phyloP scores from a whole-genome alignment of 1,140 invertebrate genomes.

The Mylabris phalerata region DNA sequence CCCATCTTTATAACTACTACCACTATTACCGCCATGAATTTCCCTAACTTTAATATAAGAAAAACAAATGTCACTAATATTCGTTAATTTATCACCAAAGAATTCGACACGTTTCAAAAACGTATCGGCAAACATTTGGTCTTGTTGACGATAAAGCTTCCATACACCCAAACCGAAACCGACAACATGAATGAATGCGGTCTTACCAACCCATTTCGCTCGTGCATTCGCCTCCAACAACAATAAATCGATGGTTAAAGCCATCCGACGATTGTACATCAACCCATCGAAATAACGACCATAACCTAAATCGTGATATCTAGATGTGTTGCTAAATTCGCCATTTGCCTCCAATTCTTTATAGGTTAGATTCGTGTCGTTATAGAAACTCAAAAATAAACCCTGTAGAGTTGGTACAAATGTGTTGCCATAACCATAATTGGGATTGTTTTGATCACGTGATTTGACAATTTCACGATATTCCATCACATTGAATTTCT shows the following conservation, averaged over 20 bases:
- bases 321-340: constrained; percentile 13
- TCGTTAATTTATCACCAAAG: constrained; percentile 31
- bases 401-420: constrained; percentile 29
- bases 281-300: constrained; percentile 33
- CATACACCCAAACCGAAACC: constrained; percentile 48
- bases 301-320: constrained; percentile 13
- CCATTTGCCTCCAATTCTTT: constrained; percentile 14
- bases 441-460: constrained; percentile 41
- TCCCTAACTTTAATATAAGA: constrained; percentile 34
- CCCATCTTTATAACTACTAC: constrained; percentile 25
- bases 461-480: constrained; percentile 45
- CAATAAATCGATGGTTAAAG: constrained; percentile 34
- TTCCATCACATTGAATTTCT: constrained; percentile 43
- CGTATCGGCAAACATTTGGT: constrained; percentile 43
- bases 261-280: constrained; percentile 31
- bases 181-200: constrained; percentile 39
- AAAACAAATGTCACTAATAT: constrained; percentile 46
- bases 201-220: constrained; percentile 26
- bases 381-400: too few species aligned
- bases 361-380: too few species aligned
- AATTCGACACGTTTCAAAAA: constrained; percentile 41
- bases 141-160: constrained; percentile 44
- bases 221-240: constrained; percentile 36
- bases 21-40: constrained; percentile 5
- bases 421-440: constrained; percentile 42